Evolutionary conservation across 2,113 vertebrate genomes (phyloP), one percentile per base, ranked within the genome.

Genomic region (Gambusia holbrooki): DNA sequence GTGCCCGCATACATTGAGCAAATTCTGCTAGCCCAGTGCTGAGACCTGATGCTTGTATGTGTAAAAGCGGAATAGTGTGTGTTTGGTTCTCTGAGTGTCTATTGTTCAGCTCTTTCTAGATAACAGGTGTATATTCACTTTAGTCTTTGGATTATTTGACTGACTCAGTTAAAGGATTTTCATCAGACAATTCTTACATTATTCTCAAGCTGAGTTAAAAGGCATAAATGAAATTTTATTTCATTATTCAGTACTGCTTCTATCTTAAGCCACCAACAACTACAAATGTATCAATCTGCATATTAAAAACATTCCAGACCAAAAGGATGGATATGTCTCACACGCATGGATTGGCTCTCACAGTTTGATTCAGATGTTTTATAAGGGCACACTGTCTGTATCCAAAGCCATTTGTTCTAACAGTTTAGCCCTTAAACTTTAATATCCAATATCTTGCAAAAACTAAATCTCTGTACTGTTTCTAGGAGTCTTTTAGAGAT

Each of bases 1-100:
- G 94, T 65, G 77, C 27, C 90, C 92, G 94, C 94, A 95, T 95
- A 92, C 78, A 84, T 91, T 91, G 84, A 82, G 87, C 77, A 83
- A 82, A 93, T 94, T 93, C 77, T 91, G 87, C 83, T 76, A 75
- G 86, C 81, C 76, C 74, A 68, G 69, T 68, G 67, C 84, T 68
- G 82, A 89, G 93, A 93, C 92, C 92, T 88, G 67, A 78, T 80
- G 81, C 77, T 83, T 63, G 74, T 28, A 82, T 71, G 86, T 75
- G 51, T 27, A 82, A 80, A 75, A 86, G 86, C 83, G 81, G 45
- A 66, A 73, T 62, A 71, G 75, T 79, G 79, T 67, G 83, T 76
- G 81, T 84, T 79, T 45, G 66, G 80, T 22, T 3, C 74, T 81
- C 71, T 25, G 72, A 76, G 70, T 78, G 72, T 42, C 71, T 54